Percentiles rank a stretch among this genome's conserved stretches.
phyloP scores from a whole-genome alignment of 1,140 invertebrate species.

The Asbolus verrucosus region DNA sequence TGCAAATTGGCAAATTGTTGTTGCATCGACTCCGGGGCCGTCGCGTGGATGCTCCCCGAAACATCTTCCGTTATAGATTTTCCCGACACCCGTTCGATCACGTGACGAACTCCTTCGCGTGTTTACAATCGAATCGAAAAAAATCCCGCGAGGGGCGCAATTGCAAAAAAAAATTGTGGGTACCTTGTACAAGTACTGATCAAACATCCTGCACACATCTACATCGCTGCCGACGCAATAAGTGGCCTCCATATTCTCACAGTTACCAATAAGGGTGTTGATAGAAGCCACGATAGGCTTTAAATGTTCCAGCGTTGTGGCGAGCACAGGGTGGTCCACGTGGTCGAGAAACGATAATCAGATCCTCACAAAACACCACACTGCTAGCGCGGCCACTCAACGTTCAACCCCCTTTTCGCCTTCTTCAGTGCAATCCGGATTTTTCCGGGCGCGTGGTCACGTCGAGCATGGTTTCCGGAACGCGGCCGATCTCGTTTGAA shows the following conservation, averaged over 20 bases:
- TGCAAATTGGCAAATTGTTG: slow-evolving; percentile 57
- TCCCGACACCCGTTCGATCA: no score
- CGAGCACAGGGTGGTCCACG: slow-evolving; percentile 51
- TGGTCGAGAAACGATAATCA: slow-evolving; percentile 29
- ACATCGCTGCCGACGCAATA: slow-evolving; percentile 74
- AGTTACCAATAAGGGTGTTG: slow-evolving; percentile 65
- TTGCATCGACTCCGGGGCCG: no score
- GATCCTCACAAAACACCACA: slow-evolving; percentile 21
- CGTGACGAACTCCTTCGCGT: neutral
- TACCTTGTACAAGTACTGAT: slow-evolving; percentile 78
- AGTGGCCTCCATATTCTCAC: slow-evolving; percentile 73
- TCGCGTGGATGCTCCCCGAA: no score
- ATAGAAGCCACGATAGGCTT: slow-evolving; percentile 65
- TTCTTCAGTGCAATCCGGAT: slow-evolving; percentile 7
- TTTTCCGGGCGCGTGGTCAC: slow-evolving; percentile 56
- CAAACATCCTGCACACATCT: slow-evolving; percentile 76
- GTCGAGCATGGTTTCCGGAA: slow-evolving; percentile 57
- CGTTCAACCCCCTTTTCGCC: no score
- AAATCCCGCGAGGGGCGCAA: no score
- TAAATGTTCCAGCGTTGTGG: slow-evolving; percentile 66
- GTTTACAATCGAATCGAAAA: no score
- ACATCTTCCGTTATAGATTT: no score
- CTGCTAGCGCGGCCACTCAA: no score
- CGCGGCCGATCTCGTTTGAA: slow-evolving; percentile 50
- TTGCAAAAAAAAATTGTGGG: no score